Percentiles rank a stretch among this genome's conserved stretches.
phyloP scores from a whole-genome alignment of 2,888 invertebrate species.

The Drosophila bunnanda region DNA sequence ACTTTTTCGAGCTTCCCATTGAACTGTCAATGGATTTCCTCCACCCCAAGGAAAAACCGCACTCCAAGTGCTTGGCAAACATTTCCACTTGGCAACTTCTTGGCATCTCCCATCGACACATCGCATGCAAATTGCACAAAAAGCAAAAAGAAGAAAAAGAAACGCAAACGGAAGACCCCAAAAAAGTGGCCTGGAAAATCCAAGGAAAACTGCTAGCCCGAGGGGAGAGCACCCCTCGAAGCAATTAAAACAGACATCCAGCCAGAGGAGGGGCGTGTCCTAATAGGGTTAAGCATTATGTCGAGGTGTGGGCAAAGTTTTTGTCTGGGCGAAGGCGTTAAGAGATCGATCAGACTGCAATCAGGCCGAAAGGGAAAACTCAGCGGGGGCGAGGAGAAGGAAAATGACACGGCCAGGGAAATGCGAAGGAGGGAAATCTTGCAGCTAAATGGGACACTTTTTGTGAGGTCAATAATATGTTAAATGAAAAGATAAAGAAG shows the following conservation, averaged over 20 bases:
- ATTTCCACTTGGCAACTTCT: conserved; percentile 46
- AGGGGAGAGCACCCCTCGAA: conserved; percentile 43
- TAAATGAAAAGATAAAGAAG: too few species aligned
- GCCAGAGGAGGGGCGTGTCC: conserved; percentile 46
- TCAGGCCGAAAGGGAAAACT: conserved; percentile 16
- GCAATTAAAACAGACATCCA: conserved; percentile 65
- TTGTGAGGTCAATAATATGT: not conserved
- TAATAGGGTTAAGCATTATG: conserved; percentile 54
- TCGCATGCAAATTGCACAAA: conserved; percentile 31
- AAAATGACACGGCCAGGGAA: not conserved
- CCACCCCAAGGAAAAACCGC: conserved; percentile 26
- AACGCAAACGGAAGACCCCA: conserved; percentile 17
- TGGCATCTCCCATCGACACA: conserved; percentile 46
- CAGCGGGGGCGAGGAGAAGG: not conserved
- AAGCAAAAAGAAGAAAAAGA: not conserved
- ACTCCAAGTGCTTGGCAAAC: conserved; percentile 56
- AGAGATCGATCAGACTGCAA: conserved; percentile 45
- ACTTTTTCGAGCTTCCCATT: conserved; percentile 10
- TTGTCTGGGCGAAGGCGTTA: conserved; percentile 30
- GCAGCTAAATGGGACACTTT: not conserved
- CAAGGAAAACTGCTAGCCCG: conserved; percentile 1
- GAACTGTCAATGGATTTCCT: conserved; percentile 22
- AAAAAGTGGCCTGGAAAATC: conserved; percentile 13
- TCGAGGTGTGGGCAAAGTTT: conserved; percentile 45
- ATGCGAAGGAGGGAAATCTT: not conserved